Evolutionary conservation across 2,888 invertebrate genomes (phyloP), one percentile per base, ranked within the genome.

Genomic region (Volucella inanis): DNA sequence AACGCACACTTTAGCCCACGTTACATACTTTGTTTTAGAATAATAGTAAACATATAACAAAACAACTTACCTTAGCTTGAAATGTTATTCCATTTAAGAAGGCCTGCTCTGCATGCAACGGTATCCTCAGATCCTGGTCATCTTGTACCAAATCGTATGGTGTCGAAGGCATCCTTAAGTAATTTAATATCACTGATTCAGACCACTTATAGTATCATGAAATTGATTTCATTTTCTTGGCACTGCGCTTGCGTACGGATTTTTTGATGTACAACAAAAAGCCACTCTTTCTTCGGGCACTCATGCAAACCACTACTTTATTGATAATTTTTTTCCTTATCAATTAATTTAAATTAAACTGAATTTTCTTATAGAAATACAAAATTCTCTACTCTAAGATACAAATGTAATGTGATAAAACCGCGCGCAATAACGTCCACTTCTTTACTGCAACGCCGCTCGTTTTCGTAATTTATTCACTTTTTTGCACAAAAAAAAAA

Each of bases 41-140:
- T 3, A 57, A n/a, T 18, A 39, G 18, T 22, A 14, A 52, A 43
- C 0, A 55, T n/a, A 3, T 15, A 59, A 11, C 0, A 70, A 43
- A 55, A 12, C 41, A 41, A 89, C 93, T 93, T 93, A 99, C 99
- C 97, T 99, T 99, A 89, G 98, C 98, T 93, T 98, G 97, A 93
- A 99, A 99, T 89, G 96, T 95, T 92, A 99, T 98, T 89, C 99
- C 99, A 89, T 97, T 96, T 78, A 91, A 91, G 93, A 99, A 99
- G 87, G 98, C 98, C 93, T 98, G 98, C 88, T 99, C 99, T 82
- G 98, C 96, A 93, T 99, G 98, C 88, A 99, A 93, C n/a, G 99
- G 98, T 90, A 99, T 97, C 91, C 98, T 94, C 87, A 97, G 96
- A 92, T 99, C 99, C 92, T 96, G 98, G 90, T 98, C 98, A 93